These are phyloP conservation scores for Adelges cooleyi DNA, from an alignment of 1,140 invertebrate species.

Conservation along the genomic window DNA sequence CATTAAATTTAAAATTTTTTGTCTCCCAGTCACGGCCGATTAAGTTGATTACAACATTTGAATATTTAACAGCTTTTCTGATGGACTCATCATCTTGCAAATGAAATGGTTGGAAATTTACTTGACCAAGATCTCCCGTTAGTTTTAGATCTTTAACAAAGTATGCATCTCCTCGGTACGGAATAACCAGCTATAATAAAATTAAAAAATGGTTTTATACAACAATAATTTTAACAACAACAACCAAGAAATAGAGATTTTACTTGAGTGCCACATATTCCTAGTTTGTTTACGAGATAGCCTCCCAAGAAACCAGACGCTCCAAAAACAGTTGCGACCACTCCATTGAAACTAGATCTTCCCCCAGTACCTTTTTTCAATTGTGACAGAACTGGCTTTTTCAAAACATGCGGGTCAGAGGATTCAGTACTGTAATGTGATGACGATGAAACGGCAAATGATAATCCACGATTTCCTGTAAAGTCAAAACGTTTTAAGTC, in stretches of 20 bases:
- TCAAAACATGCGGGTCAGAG: conserved; percentile 33
- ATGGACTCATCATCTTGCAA: conserved; percentile 82
- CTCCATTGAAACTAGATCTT: conserved; percentile 89
- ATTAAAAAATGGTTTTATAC: neutral
- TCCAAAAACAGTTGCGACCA: conserved; percentile 95
- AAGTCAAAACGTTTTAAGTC: neutral
- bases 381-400: conserved; percentile 46
- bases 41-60: conserved; percentile 94
- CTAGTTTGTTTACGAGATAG: conserved; percentile 75
- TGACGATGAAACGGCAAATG: neutral
- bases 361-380: conserved; percentile 83
- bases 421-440: conserved; percentile 12
- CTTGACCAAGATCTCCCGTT: conserved; percentile 89
- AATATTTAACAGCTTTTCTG: conserved; percentile 77
- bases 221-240: no score
- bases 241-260: neutral
- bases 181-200: conserved; percentile 69
- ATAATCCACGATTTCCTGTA: neutral
- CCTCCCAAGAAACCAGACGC: conserved; percentile 75
- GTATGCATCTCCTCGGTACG: conserved; percentile 80
- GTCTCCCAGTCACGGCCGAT: conserved; percentile 88
- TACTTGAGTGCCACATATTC: conserved; percentile 75
- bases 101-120: conserved; percentile 77
- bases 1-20: conserved; percentile 69
- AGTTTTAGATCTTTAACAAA: conserved; percentile 64